Conservation (phyloP, 2,797 vertebrate species). For the Oreortyx pictus region DNA sequence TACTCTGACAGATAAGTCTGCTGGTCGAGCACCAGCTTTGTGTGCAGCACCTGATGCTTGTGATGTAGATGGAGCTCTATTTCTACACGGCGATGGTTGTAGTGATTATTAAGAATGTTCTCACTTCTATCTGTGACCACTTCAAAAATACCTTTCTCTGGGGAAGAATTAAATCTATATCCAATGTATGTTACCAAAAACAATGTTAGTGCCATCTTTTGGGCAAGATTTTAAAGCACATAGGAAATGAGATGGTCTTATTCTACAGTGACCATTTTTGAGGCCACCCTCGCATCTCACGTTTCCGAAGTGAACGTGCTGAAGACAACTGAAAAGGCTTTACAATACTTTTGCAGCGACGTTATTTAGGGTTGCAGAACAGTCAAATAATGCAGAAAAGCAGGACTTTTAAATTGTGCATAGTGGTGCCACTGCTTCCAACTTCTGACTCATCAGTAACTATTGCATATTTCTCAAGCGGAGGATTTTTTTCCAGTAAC, state of each 20-base stretch:
- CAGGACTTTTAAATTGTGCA: slow-evolving; percentile 50
- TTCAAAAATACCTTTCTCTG: neutral
- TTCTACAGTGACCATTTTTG: neutral
- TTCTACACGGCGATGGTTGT: neutral
- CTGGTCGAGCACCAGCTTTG: slow-evolving; percentile 2
- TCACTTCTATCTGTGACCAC: slow-evolving; percentile 14
- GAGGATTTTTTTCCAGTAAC: slow-evolving; percentile 65
- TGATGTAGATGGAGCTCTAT: neutral
- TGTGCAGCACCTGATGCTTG: neutral
- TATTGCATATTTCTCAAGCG: slow-evolving; percentile 56
- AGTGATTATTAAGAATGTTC: neutral
- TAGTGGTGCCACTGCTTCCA: slow-evolving; percentile 61
- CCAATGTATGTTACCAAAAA: slow-evolving; percentile 65
- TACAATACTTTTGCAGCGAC: neutral
- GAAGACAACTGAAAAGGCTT: slow-evolving; percentile 25
- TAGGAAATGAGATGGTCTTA: slow-evolving; percentile 54
- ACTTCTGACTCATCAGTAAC: slow-evolving; percentile 67
- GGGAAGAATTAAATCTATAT: slow-evolving; percentile 62
- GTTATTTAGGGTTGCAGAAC: slow-evolving; percentile 38
- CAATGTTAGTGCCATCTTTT: slow-evolving; percentile 77
- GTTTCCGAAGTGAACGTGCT: slow-evolving; percentile 15
- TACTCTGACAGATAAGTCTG: slow-evolving; percentile 9
- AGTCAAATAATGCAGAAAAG: slow-evolving; percentile 48
- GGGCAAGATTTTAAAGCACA: slow-evolving; percentile 73
- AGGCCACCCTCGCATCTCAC: neutral